Evolutionary conservation across 2,797 vertebrate genomes (phyloP).

Genomic region (Cheirogaleus major): DNA sequence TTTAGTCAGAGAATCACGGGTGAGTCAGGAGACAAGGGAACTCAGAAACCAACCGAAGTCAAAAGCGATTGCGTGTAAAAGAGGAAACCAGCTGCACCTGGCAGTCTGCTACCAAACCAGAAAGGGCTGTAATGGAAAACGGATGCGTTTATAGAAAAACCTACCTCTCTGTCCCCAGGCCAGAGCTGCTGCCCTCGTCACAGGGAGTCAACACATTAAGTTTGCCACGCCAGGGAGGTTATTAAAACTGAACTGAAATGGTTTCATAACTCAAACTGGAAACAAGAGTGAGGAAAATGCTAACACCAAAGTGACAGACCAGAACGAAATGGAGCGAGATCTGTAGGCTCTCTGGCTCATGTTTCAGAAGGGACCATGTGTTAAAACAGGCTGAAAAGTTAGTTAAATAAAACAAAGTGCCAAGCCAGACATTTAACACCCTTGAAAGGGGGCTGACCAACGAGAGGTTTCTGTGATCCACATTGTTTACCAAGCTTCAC

Average conservation of each 20-base stretch:
- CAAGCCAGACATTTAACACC: constrained; percentile 72
- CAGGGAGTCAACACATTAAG: constrained; percentile 65
- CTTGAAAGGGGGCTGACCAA: constrained; percentile 23
- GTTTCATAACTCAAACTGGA: constrained; percentile 79
- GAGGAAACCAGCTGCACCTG: constrained; percentile 75
- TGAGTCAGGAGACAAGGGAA: constrained; percentile 62
- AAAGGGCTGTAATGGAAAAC: constrained; percentile 70
- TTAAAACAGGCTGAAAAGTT: constrained; percentile 75
- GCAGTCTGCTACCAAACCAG: constrained; percentile 64
- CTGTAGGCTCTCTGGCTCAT: constrained; percentile 49
- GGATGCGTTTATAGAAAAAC: constrained; percentile 66
- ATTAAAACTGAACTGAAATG: constrained; percentile 78
- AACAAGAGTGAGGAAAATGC: constrained; percentile 76
- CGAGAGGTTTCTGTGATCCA: constrained; percentile 13
- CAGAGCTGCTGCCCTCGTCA: constrained; percentile 60
- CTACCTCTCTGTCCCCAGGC: constrained; percentile 1
- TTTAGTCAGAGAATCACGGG: constrained; percentile 55
- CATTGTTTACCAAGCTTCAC: constrained; percentile 35
- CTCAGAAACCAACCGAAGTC: constrained; percentile 62
- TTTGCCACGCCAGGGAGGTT: constrained; percentile 76
- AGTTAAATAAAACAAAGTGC: constrained; percentile 71
- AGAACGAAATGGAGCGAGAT: constrained; percentile 65
- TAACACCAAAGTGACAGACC: constrained; percentile 74
- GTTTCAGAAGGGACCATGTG: constrained; percentile 69
- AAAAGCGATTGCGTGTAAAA: constrained; percentile 54